Percentiles rank a stretch among this genome's conserved stretches.
Evolutionary conservation across 2,888 invertebrate species (phyloP).

Genomic region (Acanthosepion pharaonis): DNA sequence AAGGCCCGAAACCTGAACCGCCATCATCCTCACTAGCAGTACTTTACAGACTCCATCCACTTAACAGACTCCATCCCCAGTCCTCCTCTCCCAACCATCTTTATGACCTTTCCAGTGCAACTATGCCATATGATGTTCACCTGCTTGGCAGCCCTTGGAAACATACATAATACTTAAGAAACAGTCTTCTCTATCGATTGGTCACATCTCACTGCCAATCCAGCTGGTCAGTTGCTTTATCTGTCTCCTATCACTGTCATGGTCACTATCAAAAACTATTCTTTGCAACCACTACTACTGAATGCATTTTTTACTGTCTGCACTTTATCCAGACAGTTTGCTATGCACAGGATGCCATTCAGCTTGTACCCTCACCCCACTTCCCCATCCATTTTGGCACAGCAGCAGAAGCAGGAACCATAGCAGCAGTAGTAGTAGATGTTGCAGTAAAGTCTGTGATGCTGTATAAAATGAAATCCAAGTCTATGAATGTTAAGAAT

Average conservation of each 20-base stretch:
- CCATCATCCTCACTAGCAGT: no score
- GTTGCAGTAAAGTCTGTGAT: background rate
- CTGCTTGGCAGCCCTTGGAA: background rate
- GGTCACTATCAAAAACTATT: background rate
- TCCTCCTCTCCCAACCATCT: background rate
- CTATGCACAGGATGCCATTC: background rate
- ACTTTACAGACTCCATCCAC: no score
- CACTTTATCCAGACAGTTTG: background rate
- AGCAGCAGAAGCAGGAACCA: background rate
- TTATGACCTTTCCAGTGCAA: background rate
- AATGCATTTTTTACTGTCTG: background rate
- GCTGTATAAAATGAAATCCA: no score
- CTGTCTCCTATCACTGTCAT: background rate
- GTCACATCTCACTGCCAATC: background rate
- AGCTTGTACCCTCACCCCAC: background rate
- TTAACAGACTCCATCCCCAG: no score
- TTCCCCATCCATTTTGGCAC: background rate
- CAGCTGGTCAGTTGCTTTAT: background rate
- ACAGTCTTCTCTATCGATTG: background rate
- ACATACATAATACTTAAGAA: background rate
- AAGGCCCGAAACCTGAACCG: no score
- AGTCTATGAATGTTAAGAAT: background rate
- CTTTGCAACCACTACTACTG: background rate
- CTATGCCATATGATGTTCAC: background rate
- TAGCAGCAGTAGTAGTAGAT: background rate